Percentiles rank a stretch among this genome's conserved stretches.
These are phyloP conservation scores for Salmo trutta DNA, from an alignment of 2,797 vertebrate genomes.

Conservation along the genomic window DNA sequence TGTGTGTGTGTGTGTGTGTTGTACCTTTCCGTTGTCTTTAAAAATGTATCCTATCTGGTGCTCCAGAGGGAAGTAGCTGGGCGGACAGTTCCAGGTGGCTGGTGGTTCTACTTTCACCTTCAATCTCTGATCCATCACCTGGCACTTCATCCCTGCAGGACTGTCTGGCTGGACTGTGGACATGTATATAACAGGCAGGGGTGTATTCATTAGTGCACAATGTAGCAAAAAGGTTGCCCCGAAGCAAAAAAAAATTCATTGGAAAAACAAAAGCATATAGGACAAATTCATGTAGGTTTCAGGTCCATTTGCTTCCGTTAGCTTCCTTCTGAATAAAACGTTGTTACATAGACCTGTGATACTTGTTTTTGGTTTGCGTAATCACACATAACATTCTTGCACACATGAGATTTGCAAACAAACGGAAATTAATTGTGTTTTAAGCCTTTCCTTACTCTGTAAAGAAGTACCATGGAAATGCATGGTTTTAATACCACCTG, in stretches of 20 bases:
- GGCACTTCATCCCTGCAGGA: conserved; percentile 47
- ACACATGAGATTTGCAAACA: background rate
- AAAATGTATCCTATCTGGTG: conserved; percentile 69
- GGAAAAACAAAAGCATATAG: too few species aligned
- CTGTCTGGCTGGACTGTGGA: conserved; percentile 63
- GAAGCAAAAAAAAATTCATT: background rate
- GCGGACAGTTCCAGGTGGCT: conserved; percentile 69
- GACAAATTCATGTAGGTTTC: too few species aligned
- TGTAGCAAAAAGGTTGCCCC: background rate
- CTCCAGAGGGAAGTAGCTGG: conserved; percentile 75
- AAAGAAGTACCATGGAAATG: background rate
- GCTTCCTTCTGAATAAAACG: background rate
- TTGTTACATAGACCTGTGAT: too few species aligned
- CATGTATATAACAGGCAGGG: conserved; percentile 17
- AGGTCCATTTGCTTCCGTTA: background rate
- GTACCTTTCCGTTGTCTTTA: conserved; percentile 66
- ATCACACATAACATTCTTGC: background rate
- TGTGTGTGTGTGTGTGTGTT: background rate
- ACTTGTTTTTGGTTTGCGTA: too few species aligned
- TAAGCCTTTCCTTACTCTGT: background rate
- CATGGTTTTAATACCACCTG: conserved; percentile 26
- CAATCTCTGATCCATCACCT: conserved; percentile 22
- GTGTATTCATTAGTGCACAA: background rate
- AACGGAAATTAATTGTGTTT: background rate
- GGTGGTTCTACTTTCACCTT: conserved; percentile 66